These are phyloP conservation scores for Xyrichtys novacula DNA, from an alignment of 2,797 vertebrate genomes.

Conservation along the genomic window DNA sequence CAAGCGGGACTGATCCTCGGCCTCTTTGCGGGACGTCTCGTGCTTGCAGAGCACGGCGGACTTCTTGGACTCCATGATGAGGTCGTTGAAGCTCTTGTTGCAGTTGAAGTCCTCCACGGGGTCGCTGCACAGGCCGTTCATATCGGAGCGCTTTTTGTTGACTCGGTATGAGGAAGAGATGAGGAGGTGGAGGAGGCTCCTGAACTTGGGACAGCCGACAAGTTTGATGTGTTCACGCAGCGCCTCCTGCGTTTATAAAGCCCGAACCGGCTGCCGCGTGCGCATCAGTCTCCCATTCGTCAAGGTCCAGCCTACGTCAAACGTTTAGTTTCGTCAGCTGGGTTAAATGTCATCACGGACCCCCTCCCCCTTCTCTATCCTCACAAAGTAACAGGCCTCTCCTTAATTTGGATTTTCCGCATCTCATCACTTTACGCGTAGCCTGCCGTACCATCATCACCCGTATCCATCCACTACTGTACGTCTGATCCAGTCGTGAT, in stretches of 20 bases:
- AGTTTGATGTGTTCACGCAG: neutral
- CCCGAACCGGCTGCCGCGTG: conserved; percentile 2
- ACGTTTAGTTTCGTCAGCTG: conserved; percentile 46
- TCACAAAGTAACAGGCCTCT: no score
- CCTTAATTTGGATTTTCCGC: conserved; percentile 4
- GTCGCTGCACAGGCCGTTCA: conserved; percentile 76
- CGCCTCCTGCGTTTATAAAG: conserved; percentile 58
- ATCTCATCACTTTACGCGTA: conserved; percentile 33
- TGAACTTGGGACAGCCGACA: neutral
- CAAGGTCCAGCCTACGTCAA: conserved; percentile 53
- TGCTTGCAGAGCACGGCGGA: conserved; percentile 59
- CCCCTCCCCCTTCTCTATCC: no score
- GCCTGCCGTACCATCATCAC: neutral
- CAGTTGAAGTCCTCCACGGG: conserved; percentile 69
- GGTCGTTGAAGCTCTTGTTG: conserved; percentile 72
- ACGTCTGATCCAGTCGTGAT: conserved; percentile 2
- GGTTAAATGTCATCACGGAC: conserved; percentile 28
- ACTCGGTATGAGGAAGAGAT: neutral
- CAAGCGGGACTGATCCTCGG: conserved; percentile 70
- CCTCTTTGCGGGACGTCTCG: conserved; percentile 77
- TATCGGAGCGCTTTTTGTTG: conserved; percentile 29
- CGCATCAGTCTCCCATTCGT: conserved; percentile 48
- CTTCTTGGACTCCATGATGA: conserved; percentile 75
- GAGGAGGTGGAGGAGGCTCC: neutral
- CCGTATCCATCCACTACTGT: conserved; percentile 4